Evolutionary conservation across 1,140 invertebrate species (phyloP), one percentile per base, ranked within the genome.

Genomic region (Eumaeus atala): DNA sequence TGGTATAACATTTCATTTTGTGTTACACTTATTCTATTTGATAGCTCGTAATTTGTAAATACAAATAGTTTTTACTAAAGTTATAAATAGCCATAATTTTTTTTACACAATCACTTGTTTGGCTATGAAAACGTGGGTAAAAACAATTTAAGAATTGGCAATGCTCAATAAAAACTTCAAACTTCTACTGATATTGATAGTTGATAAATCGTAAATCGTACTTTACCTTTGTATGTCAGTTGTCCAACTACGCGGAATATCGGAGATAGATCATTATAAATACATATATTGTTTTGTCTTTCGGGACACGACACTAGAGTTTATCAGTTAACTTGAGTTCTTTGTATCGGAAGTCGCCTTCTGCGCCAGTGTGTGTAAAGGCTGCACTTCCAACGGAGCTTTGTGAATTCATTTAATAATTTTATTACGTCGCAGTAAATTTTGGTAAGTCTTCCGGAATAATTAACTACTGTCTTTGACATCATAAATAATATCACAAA

Each of bases 281-380:
- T 51, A 69, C 51, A 64, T 59, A 73, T 67, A 72, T 70, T 68
- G 62, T 74, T 65, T 64, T 66, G 64, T 71, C 61, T 69, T 59
- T 63, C 50, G 18, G 52, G 56, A 44, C 51, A 63, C 60, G 63
- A 63, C 64, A 59, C 60, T 52, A 62, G 55, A 57, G 56, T 64
- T 74, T 77, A 83, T 85, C 73, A 71, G 47, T 65, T 10, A 33
- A 17, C 58, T 67, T 62, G 59, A 14, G 54, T 54, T 67, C 67
- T 72, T 73, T 66, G 64, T 80, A 75, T 79, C 73, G 74, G 61
- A 66, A 82, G 77, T 73, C 66, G 73, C 79, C 85, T 87, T 87
- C 84, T 87, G 71, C 76, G 72, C 84, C 85, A 87, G 85, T 82
- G 85, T 74, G 85, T 84, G 82, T 84, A 87, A 87, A 87, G 85